Percentiles rank a stretch among this genome's conserved stretches.
These are phyloP conservation scores for Tupiocoris notatus DNA, from an alignment of 2,888 invertebrate species.

Conservation along the genomic window DNA sequence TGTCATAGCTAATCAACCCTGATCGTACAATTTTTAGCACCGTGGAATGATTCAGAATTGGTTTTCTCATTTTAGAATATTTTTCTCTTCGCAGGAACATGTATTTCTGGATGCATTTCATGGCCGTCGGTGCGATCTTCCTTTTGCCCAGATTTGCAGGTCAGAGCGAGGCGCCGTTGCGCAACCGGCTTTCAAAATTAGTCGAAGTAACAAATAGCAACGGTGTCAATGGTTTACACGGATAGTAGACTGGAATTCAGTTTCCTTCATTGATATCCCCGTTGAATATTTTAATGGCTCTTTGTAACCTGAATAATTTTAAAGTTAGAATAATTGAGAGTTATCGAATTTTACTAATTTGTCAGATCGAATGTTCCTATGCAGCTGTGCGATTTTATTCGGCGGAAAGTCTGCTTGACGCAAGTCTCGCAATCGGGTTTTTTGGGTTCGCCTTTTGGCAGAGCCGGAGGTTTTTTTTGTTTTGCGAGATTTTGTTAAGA, in stretches of 20 bases:
- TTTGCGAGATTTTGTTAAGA: no score
- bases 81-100: slow-evolving; percentile 53
- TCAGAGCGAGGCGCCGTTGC: slow-evolving; percentile 44
- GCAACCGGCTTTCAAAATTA: slow-evolving; percentile 44
- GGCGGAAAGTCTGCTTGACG: no score
- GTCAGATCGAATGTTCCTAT: neutral
- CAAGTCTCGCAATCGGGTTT: no score
- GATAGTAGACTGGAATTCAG: slow-evolving; percentile 18
- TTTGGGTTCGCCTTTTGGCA: no score
- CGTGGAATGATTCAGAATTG: no score
- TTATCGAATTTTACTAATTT: neutral
- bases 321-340: neutral
- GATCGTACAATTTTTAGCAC: no score
- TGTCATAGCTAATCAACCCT: no score
- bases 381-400: no score
- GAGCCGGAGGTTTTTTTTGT: no score
- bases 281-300: neutral
- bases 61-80: no score
- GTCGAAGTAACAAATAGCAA: slow-evolving; percentile 44
- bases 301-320: neutral
- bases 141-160: slow-evolving; percentile 51
- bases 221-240: slow-evolving; percentile 44
- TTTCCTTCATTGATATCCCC: neutral
- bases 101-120: slow-evolving; percentile 55
- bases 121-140: slow-evolving; percentile 53